A percentile compares a stretch with the other conserved stretches of the same genome.
These are phyloP conservation scores for Lycophotia porphyrea DNA, from an alignment of 2,888 invertebrate species.

Conservation along the genomic window DNA sequence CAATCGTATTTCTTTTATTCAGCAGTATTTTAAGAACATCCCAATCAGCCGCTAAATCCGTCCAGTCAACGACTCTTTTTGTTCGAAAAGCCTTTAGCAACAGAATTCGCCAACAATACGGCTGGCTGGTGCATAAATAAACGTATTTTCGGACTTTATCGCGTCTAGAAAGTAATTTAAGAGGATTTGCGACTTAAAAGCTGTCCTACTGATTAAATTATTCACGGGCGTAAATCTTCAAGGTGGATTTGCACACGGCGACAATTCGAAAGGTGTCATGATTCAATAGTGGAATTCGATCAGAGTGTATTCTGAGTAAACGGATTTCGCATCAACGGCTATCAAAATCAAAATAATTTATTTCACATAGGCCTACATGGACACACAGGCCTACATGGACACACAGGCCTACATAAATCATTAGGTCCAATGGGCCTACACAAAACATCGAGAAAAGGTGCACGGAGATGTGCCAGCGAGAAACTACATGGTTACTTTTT, in stretches of 20 bases:
- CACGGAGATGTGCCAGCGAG: no score
- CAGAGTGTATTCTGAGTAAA: neutral
- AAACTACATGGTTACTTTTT: no score
- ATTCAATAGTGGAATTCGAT: constrained; percentile 17
- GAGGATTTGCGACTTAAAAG: constrained; percentile 54
- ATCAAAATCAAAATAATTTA: neutral
- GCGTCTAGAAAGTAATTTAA: constrained; percentile 54
- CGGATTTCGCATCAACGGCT: neutral
- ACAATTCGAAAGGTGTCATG: constrained; percentile 28
- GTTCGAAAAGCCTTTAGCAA: constrained; percentile 16
- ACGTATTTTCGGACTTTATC: constrained; percentile 51
- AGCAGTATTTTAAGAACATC: constrained; percentile 18
- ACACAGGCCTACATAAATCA: no score
- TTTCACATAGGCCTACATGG: no score
- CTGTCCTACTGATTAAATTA: constrained; percentile 54
- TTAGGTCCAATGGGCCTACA: no score
- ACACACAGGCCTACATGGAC: no score
- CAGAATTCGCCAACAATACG: constrained; percentile 24
- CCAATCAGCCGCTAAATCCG: constrained; percentile 42
- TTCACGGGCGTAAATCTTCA: constrained; percentile 49
- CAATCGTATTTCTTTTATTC: constrained; percentile 23
- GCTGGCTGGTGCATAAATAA: constrained; percentile 60
- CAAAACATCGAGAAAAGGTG: no score
- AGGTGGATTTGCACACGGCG: constrained; percentile 20
- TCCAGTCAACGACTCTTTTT: constrained; percentile 16